Evolutionary conservation across 2,888 invertebrate genomes (phyloP), one percentile per base, ranked within the genome.

Genomic region (Heteromyza rotundicornis): DNA sequence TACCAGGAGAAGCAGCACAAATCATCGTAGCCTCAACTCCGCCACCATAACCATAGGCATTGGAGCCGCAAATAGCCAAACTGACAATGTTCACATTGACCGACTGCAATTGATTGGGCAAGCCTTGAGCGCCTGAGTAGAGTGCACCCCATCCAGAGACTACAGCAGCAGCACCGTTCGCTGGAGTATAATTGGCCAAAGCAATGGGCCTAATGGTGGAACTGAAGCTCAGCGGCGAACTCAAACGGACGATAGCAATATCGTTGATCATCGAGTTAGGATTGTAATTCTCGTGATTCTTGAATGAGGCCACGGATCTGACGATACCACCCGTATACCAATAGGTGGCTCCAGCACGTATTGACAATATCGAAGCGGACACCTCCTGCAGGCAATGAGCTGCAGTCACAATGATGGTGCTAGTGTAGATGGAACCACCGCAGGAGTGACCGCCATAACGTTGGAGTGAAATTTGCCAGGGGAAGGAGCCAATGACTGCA

Each of bases 281-380:
- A 19, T 82, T 82, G 71, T 86, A 89, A 1, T 78, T 75, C 35
- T 69, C 70, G 52, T 79, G 73, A 23, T 67, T 72, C 5, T n/a
- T 67, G 60, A 72, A 72, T 1, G 65, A 2, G 1, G 66, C 16
- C 7, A 76, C 77, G 2, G 2, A 12, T 7, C 60, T 16, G 7
- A 64, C 10, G 32, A 19, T 17, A 10, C 80, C 81, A 51, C 76
- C 80, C 2, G 69, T 68, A 62, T 3, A 75, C 67, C 79, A 83
- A 49, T 80, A 82, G 0, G 84, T 82, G 1, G 87, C 86, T 1
- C 88, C 89, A 8, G 84, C 87, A 1, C 88, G 84, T 2, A 88
- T 71, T 51, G 65, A 66, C 44, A 80, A 62, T 8, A 2, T 1
- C 2, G 70, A 70, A 2, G 71, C 60, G 2, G 73, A 65, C 10